Base-by-base conservation (phyloP, 92 coral and sea anemone genomes). In the Phenganax stokvisi region DNA sequence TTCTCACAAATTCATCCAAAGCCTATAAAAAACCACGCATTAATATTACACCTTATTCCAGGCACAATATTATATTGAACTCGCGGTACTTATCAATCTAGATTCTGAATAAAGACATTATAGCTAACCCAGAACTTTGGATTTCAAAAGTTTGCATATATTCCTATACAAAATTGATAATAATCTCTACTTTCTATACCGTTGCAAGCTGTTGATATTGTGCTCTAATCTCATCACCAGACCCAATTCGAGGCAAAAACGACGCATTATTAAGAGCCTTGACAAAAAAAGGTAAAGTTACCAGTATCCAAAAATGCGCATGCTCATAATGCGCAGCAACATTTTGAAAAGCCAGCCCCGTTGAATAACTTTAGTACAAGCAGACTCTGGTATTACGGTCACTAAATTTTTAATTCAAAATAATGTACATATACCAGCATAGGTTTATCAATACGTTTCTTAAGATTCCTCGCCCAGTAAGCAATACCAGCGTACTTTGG, bases 181-280 rank as follows among this genome's bases (percentile, higher is more conserved):
- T 37, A 5, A 2, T 37, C 54, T n/a, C 62, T 64, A 25, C 51
- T 29, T 13, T 62, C 2, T 12, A 6, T 89, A 91, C 97, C 97
- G 92, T 97, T 53, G 99, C 99, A 20, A 96, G 82, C 76, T 96
- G 97, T 67, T 92, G 99, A 81, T 96, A 96, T 80, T 96, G 99
- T 12, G 99, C 87, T 66, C 99, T 85, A 65, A 96, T 96, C 80
- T 96, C 99, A 59, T 96, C 99, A 17, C 99, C 99, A 80, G 85
- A 84, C 7, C 99, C 99, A 74, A 96, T 96, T 37, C 89, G 92
- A 53, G 99, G 99, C 82, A 96, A 80, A 85, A 90, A 96, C 71
- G 87, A 92, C 3, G 99, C 90, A 27, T 89, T 96, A 84, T 87
- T 92, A 25, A 96, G 78, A 76, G 91, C 92, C 98, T 93, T 66